Conservation (phyloP, 2,888 invertebrate species). For the Luffia ferchaultella region DNA sequence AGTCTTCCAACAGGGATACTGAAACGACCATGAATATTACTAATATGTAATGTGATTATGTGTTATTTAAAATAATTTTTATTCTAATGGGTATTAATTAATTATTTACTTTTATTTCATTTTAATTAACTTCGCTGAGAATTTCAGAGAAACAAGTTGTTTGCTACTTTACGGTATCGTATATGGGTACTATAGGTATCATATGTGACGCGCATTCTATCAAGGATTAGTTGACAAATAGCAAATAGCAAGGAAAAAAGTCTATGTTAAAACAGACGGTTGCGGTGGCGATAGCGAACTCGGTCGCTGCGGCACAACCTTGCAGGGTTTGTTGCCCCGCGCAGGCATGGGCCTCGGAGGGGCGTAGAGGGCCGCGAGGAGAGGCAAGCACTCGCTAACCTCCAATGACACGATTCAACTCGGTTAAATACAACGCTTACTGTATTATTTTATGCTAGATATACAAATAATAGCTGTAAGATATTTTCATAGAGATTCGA, state of each 20-base stretch:
- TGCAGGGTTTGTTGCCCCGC: conserved; percentile 62
- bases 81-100: no score
- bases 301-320: conserved; percentile 46
- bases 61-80: no score
- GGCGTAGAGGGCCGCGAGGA: conserved; percentile 10
- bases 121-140: no score
- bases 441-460: conserved; percentile 4
- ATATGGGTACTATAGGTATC: no score
- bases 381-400: conserved; percentile 29
- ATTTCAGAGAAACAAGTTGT: no score
- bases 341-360: conserved; percentile 17
- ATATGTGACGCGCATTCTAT: neutral
- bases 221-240: neutral
- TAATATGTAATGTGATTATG: no score
- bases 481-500: no score
- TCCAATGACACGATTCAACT: conserved; percentile 41
- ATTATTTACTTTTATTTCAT: no score
- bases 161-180: no score
- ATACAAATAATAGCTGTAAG: neutral
- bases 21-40: no score
- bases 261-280: neutral
- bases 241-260: neutral
- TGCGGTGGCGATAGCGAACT: conserved; percentile 37
- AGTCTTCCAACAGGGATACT: no score
- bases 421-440: conserved; percentile 8